Evolutionary conservation across 2,797 vertebrate genomes (phyloP), one percentile per base, ranked within the genome.

Genomic region (Aldrovandia affinis): DNA sequence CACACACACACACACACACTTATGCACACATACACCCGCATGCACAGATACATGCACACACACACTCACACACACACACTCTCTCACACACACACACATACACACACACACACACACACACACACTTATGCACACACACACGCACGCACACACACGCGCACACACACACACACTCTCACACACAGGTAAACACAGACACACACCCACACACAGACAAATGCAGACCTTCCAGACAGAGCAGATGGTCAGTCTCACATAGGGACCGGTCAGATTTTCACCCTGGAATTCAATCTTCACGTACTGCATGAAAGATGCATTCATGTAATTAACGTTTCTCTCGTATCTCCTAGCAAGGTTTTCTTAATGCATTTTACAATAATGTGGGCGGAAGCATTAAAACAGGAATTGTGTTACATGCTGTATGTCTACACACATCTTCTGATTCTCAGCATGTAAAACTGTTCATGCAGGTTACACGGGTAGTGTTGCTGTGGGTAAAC

Each of bases 401-500:
- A 8, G 0, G 1, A 33, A 10, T 68, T 28, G 2, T 33, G 28
- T 18, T 22, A 78, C n/a, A 25, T 47, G n/a, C 25, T 18, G 0
- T 12, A n/a, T 42, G 70, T 8, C 2, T 30, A 73, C 52, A 36
- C 9, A 33, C 14, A 39, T 70, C 12, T 82, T 39, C 8, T 77
- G 39, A 0, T 36, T 30, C 25, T 77, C 25, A 28, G 39, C 82
- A 22, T 36, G 75, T 82, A 28, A 75, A 80, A 57, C 59, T 63
- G 9, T 9, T 78, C 87, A 89, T 92, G 59, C 90, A 99, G 98
- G 98, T 99, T 94, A 99, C 98, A 94, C 98, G 98, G 96, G 98
- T 99, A 95, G 98, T 99, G 92, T 94, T 99, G 94, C 94, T 99
- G 91, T 99, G 98, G 98, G 98, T 99, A 90, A 99, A 99, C 96